phyloP scores from a whole-genome alignment of 2,113 vertebrate species.

The Lophius piscatorius region DNA sequence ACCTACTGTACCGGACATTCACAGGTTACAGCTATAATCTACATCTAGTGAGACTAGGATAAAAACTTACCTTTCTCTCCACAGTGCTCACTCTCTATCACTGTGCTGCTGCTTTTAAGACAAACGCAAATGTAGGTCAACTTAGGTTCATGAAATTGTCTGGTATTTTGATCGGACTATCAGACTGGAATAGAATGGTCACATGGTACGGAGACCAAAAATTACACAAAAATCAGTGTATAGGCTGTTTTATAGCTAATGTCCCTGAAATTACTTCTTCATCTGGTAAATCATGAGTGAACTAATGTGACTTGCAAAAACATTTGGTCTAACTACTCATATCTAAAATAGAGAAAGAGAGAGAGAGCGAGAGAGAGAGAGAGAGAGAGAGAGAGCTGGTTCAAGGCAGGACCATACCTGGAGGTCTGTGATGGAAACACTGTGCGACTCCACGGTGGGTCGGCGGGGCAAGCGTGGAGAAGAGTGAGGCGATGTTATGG shows the following conservation, averaged over 20 bases:
- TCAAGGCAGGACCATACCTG: constrained; percentile 80
- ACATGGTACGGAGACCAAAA: no score
- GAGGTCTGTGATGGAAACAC: constrained; percentile 94
- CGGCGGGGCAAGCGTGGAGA: constrained; percentile 90
- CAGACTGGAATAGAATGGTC: background rate
- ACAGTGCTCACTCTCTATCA: constrained; percentile 45
- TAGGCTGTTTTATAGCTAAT: background rate
- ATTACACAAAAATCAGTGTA: constrained; percentile 24
- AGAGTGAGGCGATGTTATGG: constrained; percentile 90
- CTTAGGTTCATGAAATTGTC: no score
- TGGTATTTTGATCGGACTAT: constrained; percentile 7
- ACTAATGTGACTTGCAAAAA: background rate
- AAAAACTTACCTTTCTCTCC: constrained; percentile 57
- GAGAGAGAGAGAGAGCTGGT: no score
- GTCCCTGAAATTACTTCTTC: background rate
- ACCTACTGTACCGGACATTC: background rate
- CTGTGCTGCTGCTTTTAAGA: no score
- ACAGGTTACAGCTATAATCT: constrained; percentile 17
- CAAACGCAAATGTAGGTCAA: constrained; percentile 54
- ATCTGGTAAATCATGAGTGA: background rate
- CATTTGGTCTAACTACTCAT: background rate
- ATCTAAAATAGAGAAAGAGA: no score
- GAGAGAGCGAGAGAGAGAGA: no score
- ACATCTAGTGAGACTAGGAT: constrained; percentile 21
- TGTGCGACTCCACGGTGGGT: constrained; percentile 94